Conservation (phyloP, 2,113 vertebrate species). For the Bothrops jararaca region DNA sequence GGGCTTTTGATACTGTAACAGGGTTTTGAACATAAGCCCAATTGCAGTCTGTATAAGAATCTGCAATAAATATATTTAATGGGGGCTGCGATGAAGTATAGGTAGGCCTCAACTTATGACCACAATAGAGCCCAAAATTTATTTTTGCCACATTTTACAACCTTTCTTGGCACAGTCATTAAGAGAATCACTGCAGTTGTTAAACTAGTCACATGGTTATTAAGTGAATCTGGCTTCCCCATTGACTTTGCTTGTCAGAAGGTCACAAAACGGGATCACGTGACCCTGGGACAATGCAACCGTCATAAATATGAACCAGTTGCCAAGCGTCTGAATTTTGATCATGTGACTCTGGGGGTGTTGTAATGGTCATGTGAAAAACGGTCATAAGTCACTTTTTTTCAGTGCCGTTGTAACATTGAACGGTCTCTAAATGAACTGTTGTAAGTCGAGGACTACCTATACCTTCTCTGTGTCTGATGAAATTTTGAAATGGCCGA, state of each 20-base stretch:
- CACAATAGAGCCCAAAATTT: too few species aligned
- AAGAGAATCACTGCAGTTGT: not conserved
- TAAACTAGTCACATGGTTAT: not conserved
- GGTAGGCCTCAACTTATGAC: not conserved
- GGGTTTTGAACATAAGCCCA: not conserved
- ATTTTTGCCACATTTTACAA: not conserved
- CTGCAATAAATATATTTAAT: not conserved
- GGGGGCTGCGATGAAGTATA: not conserved
- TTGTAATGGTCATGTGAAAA: too few species aligned
- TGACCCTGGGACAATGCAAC: not conserved
- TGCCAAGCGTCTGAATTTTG: not conserved
- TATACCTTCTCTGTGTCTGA: not conserved
- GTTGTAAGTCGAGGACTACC: not conserved
- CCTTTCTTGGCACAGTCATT: not conserved
- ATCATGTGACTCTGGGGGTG: too few species aligned
- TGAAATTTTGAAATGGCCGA: not conserved
- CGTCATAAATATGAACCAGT: not conserved
- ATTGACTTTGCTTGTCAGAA: not conserved
- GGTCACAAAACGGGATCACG: not conserved
- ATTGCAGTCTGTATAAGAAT: not conserved
- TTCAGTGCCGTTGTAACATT: not conserved
- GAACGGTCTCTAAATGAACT: not conserved
- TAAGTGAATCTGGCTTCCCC: not conserved
- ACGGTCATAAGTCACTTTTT: not conserved
- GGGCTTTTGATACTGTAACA: not conserved